Evolutionary conservation across 2,113 vertebrate genomes (phyloP), one percentile per base, ranked within the genome.

Genomic region (Columba janthina): DNA sequence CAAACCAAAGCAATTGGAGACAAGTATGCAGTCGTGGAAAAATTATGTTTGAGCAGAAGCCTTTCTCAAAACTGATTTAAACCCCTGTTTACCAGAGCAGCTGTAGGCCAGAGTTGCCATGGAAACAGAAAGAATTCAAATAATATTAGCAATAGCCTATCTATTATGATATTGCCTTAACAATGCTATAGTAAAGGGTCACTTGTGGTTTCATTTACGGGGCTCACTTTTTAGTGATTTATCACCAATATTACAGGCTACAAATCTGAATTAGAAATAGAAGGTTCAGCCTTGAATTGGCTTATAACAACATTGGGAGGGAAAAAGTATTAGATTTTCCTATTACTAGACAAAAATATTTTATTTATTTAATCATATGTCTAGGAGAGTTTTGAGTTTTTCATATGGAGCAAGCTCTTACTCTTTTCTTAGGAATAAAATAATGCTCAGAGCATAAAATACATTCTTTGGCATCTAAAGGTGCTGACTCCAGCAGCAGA

Each of bases 121-220:
- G 93, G 97, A 96, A 97, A 98, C 94, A 67, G 86, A 85, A 96
- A 62, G 76, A 81, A 94, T 96, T 96, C 78, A 96, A 96, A 96
- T 96, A 97, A 84, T 97, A 97, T 97, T 97, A 96, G 84, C 93
- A 93, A 62, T 89, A 91, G 56, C 40, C 16, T 93, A 87, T 88
- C 78, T 94, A 88, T 94, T 91, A 89, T 89, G 75, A 69, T 77
- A 73, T 86, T 93, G 36, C 66, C 83, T 96, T 97, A 93, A 94
- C 2, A 10, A 70, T 80, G 38, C 56, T 92, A 6, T 80, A 74
- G 29, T 71, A 80, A 84, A 88, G 84, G 48, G 15, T 96, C 73
- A 73, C 62, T 96, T 91, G 57, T 88, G 57, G 93, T 92, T 97
- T 94, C n/a, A 54, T 94, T 89, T 95, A 53, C 70, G 90, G 70